Percentiles rank a stretch among this genome's conserved stretches.
Conservation (phyloP, 2,797 vertebrate species). For the Pygocentrus nattereri region DNA sequence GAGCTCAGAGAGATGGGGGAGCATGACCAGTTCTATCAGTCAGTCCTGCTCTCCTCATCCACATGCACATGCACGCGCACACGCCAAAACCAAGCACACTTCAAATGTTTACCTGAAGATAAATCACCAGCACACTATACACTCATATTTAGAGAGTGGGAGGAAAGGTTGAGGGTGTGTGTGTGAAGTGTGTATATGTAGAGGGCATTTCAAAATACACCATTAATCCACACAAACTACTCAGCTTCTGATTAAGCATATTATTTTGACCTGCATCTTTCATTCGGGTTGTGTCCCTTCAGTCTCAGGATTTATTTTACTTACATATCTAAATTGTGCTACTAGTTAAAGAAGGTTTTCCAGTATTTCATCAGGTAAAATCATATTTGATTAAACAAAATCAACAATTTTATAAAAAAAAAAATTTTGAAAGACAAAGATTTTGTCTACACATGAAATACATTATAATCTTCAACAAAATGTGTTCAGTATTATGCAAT, state of each 20-base stretch:
- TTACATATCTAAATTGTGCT: too few species aligned
- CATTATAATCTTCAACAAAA: too few species aligned
- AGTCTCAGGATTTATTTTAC: too few species aligned
- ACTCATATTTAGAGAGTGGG: not conserved
- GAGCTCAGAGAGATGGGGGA: slow-evolving; percentile 61
- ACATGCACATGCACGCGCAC: slow-evolving; percentile 35
- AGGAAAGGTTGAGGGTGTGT: too few species aligned
- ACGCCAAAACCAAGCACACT: not conserved
- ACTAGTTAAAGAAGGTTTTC: too few species aligned
- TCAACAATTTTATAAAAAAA: too few species aligned
- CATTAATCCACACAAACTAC: not conserved
- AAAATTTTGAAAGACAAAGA: too few species aligned
- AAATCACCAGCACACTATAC: not conserved
- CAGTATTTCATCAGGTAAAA: too few species aligned
- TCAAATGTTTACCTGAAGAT: slow-evolving; percentile 55
- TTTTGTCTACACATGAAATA: too few species aligned
- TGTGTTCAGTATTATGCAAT: too few species aligned
- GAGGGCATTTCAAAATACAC: not conserved
- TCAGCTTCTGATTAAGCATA: not conserved
- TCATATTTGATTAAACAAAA: too few species aligned
- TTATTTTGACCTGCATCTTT: not conserved
- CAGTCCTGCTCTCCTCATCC: slow-evolving; percentile 45
- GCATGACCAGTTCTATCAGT: slow-evolving; percentile 5
- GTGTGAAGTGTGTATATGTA: not conserved
- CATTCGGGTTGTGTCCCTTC: not conserved